These are phyloP conservation scores for Cerceris ruficornis DNA, from an alignment of 2,888 invertebrate genomes.

Conservation along the genomic window DNA sequence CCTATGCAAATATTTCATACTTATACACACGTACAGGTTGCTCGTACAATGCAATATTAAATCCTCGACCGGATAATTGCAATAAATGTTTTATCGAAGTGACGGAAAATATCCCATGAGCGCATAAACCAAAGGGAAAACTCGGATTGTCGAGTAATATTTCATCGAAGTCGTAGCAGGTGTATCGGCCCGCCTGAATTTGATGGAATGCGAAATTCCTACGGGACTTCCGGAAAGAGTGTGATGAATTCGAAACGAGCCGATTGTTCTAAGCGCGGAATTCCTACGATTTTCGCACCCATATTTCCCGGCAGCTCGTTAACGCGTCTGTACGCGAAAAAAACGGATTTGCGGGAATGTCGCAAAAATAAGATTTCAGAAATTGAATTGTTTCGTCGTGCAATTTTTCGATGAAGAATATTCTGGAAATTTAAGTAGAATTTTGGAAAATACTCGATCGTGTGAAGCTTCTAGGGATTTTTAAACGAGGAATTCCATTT, in stretches of 20 bases:
- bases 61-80: constrained; percentile 4
- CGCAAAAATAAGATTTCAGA: neutral
- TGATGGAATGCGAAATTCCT: constrained; percentile 23
- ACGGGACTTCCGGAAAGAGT: constrained; percentile 7
- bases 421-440: no score
- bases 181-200: constrained; percentile 24
- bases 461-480: no score
- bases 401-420: no score
- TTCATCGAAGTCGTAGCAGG: constrained; percentile 25
- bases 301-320: neutral
- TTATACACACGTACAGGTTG: no score
- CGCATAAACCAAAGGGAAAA: neutral
- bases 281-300: neutral
- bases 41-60: no score
- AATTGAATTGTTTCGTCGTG: no score
- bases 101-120: neutral
- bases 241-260: constrained; percentile 24
- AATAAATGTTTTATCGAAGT: neutral
- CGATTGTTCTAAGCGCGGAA: constrained; percentile 11
- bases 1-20: neutral
- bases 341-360: neutral
- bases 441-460: neutral
- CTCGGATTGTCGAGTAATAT: constrained; percentile 15
- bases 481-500: no score
- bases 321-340: neutral